Evolutionary conservation across 2,888 invertebrate genomes (phyloP), one percentile per base, ranked within the genome.

Genomic region (Tenthredo amoena): DNA sequence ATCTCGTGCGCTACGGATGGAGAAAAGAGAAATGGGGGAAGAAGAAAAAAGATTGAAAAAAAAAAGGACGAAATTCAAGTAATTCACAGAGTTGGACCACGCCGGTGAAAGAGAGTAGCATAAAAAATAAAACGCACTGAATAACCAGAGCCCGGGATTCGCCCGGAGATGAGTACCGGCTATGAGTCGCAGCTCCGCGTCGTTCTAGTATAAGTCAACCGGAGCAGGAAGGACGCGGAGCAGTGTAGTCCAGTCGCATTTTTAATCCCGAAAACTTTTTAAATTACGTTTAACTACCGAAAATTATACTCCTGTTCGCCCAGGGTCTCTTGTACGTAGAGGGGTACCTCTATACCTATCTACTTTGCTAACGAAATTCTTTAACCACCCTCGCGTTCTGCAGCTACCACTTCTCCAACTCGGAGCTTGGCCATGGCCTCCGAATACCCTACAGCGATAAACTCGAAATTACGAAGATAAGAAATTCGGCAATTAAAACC

Each of bases 221-320:
- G 72, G 85, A 72, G 68, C 34, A 31, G 58, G 81, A 81, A 79
- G 84, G 86, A 71, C 84, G 83, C 18, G 86, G 77, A n/a, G 34
- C 72, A 79, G 68, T 85, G 82, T 86, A 85, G 85, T 87, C 83
- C 72, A 82, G 88, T 89, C 87, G 88, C 89, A 92, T 90, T 92
- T 92, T 92, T 92, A 92, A 91, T 91, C 90, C 89, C 86, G 88
- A 87, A 89, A 91, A 92, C 89, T 92, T 92, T 91, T 89, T 90
- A 90, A 92, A 92, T 92, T 91, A 92, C 89, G 89, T 86, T 88
- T 88, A 87, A 86, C 77, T 83, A 34, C 65, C 43, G 21, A 68
- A 68, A 83, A 83, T 83, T 83, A 82, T 65, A 82, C 65, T 43
- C 40, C n/a, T 34, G 10, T 10, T 55, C 55, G 55, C 37, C 10